phyloP scores from a whole-genome alignment of 2,888 invertebrate species.

The Dioctria linearis region DNA sequence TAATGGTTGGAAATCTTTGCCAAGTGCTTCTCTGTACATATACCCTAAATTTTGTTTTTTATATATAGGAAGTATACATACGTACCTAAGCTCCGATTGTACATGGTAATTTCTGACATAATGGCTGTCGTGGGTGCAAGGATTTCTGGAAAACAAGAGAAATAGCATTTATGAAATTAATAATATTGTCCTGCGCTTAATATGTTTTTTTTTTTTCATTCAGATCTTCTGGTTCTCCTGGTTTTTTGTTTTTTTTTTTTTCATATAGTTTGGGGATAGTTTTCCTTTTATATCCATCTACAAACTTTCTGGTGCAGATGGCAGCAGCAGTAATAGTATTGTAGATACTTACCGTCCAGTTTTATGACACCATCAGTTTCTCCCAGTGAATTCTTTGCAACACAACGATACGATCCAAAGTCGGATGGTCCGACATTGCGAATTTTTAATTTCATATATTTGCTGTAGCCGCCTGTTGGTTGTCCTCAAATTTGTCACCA shows the following conservation, averaged over 20 bases:
- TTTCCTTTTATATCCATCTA: too few relatives aligned
- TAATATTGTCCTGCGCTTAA: slow-evolving; percentile 47
- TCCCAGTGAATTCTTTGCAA: slow-evolving; percentile 92
- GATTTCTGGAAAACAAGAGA: slow-evolving; percentile 77
- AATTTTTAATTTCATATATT: slow-evolving; percentile 93
- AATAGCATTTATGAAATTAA: slow-evolving; percentile 57
- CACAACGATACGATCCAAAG: slow-evolving; percentile 91
- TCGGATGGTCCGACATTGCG: slow-evolving; percentile 83
- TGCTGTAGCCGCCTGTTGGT: slow-evolving; percentile 88
- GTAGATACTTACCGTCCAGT: slow-evolving; percentile 81
- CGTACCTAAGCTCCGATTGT: slow-evolving; percentile 68
- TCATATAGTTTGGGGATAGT: background rate
- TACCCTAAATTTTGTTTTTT: too few relatives aligned
- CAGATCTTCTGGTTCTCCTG: background rate
- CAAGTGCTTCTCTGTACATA: background rate
- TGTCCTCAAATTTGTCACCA: slow-evolving; percentile 91
- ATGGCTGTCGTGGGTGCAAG: slow-evolving; percentile 86
- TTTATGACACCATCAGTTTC: slow-evolving; percentile 92
- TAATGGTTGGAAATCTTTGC: background rate
- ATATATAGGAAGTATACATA: slow-evolving; percentile 18
- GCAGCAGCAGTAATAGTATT: background rate
- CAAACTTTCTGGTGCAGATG: background rate
- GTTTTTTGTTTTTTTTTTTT: background rate
- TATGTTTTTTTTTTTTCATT: background rate
- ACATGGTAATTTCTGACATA: slow-evolving; percentile 73